Conservation (phyloP, 2,113 vertebrate species). For the Lates calcarifer region DNA sequence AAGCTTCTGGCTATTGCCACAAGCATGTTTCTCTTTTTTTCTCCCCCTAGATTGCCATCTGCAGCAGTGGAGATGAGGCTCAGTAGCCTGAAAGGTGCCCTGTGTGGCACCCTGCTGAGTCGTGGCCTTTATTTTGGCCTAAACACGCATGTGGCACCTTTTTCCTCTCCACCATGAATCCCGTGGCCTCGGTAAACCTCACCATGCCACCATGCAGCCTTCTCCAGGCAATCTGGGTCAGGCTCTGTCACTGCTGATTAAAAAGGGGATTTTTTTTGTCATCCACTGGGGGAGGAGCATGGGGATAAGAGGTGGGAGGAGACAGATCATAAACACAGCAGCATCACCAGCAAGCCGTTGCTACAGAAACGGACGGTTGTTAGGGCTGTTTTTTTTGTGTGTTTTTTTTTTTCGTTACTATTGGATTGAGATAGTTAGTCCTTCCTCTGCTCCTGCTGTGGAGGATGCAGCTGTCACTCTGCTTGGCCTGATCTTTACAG, state of each 20-base stretch:
- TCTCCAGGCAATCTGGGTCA: slow-evolving; percentile 81
- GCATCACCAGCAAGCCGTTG: slow-evolving; percentile 66
- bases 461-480: slow-evolving; percentile 51
- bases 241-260: slow-evolving; percentile 80
- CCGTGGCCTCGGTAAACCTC: slow-evolving; percentile 61
- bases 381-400: slow-evolving; percentile 10
- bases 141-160: slow-evolving; percentile 34
- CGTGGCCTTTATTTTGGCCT: slow-evolving; percentile 21
- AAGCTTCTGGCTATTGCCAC: slow-evolving; percentile 27
- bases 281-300: slow-evolving; percentile 61
- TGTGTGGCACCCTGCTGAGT: slow-evolving; percentile 6
- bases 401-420: slow-evolving; percentile 20
- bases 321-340: slow-evolving; percentile 71
- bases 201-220: slow-evolving; percentile 44
- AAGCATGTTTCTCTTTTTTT: neutral
- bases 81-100: slow-evolving; percentile 1
- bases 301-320: slow-evolving; percentile 68
- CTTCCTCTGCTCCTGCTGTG: slow-evolving; percentile 19
- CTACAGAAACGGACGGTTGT: slow-evolving; percentile 62
- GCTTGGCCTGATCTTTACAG: neutral
- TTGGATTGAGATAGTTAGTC: slow-evolving; percentile 62
- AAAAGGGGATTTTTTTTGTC: slow-evolving; percentile 80
- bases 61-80: neutral
- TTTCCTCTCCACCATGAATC: slow-evolving; percentile 41
- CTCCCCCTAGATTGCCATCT: slow-evolving; percentile 20